Evolutionary conservation across 1,140 invertebrate genomes (phyloP).

Genomic region (Antheraea pernyi): DNA sequence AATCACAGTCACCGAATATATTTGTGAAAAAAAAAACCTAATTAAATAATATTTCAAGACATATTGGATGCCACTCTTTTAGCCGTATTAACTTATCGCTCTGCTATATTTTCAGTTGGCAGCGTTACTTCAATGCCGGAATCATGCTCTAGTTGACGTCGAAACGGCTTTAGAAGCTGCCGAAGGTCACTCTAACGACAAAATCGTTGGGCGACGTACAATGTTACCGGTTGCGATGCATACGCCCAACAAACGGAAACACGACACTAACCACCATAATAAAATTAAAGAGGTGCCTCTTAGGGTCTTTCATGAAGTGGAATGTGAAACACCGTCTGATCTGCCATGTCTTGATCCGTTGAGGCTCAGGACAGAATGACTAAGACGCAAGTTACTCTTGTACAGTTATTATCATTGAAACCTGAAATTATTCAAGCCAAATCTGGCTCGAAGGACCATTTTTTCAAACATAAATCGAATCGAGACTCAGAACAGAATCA

Average conservation of each 20-base stretch:
- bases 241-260: slow-evolving; percentile 18
- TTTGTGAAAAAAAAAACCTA: no score
- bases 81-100: no score
- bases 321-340: slow-evolving; percentile 50
- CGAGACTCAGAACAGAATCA: no score
- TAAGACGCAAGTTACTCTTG: slow-evolving; percentile 56
- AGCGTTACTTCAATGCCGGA: slow-evolving; percentile 62
- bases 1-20: no score
- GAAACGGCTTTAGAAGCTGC: slow-evolving; percentile 68
- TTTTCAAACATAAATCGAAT: not conserved
- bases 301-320: slow-evolving; percentile 61
- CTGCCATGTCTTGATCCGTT: slow-evolving; percentile 62
- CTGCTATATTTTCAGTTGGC: slow-evolving; percentile 42
- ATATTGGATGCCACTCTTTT: no score
- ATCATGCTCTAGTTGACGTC: slow-evolving; percentile 67
- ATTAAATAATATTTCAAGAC: no score
- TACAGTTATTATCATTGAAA: slow-evolving; percentile 47
- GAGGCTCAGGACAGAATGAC: slow-evolving; percentile 65
- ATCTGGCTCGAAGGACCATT: not conserved
- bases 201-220: slow-evolving; percentile 38
- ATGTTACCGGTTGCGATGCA: slow-evolving; percentile 48
- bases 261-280: slow-evolving; percentile 17
- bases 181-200: slow-evolving; percentile 46
- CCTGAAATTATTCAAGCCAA: not conserved
- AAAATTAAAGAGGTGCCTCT: slow-evolving; percentile 63